Percentiles rank a stretch among this genome's conserved stretches.
phyloP scores from a whole-genome alignment of 2,797 vertebrate genomes.

The Coendou prehensilis region DNA sequence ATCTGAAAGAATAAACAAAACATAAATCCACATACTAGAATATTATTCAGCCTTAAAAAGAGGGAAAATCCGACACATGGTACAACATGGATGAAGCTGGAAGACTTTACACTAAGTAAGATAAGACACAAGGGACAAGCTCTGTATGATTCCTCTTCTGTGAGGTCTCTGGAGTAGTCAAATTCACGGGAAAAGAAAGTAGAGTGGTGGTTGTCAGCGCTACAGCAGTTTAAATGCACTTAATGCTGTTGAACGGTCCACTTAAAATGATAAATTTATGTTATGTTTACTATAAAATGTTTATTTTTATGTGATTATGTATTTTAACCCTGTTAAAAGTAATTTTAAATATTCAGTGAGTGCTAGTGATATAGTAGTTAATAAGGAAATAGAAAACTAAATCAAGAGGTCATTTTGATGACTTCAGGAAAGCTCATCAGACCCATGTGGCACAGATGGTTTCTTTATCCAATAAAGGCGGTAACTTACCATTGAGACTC shows the following conservation, averaged over 20 bases:
- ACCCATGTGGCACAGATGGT: background rate
- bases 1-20: background rate
- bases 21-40: background rate
- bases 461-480: background rate
- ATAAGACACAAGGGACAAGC: background rate
- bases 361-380: background rate
- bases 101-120: background rate
- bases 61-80: background rate
- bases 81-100: background rate
- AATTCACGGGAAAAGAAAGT: background rate
- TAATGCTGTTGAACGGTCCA: background rate
- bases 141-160: background rate
- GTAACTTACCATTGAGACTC: background rate
- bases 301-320: background rate
- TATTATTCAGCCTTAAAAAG: background rate
- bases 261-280: background rate
- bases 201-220: background rate
- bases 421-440: background rate
- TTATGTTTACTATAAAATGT: background rate
- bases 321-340: slow-evolving; percentile 6
- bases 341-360: background rate
- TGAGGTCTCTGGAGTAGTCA: background rate
- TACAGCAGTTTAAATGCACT: background rate
- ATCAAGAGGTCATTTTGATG: slow-evolving; percentile 25
- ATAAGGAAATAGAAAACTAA: background rate